Evolutionary conservation across 2,113 vertebrate species (phyloP), one percentile per base, ranked within the genome.

Genomic region (Trochalopteron elliotii): DNA sequence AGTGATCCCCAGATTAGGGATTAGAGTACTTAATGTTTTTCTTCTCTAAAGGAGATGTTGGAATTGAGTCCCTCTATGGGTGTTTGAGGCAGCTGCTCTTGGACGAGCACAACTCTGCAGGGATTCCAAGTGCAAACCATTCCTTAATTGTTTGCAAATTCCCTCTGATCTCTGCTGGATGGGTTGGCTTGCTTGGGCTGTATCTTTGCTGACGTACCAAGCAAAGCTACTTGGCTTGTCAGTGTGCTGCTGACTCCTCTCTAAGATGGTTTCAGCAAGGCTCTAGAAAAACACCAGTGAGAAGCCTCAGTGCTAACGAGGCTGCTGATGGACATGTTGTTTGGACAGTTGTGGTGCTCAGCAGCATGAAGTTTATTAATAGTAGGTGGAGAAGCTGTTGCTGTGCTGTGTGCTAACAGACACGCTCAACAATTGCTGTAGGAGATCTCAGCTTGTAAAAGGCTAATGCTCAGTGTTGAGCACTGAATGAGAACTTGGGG

Each of bases 101-200:
- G 90, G 78, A 67, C 0, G 0, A 75, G 33, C 3, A 0, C 63
- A 72, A 64, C 37, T 47, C 87, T 80, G 76, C 37, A 21, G 78
- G 74, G 81, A 45, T 74, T 96, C 65, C 17, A 82, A 94, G 88
- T 75, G 87, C 76, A 90, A 92, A 93, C 72, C 94, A 45, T 74
- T 92, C 95, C 89, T 78, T 97, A 90, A 95, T 95, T 94, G 96
- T 94, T 90, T 92, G 93, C 90, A 93, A 90, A 89, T 94, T 92
- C 93, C 64, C 72, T 74, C 86, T 90, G 93, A 89, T 89, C 71
- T 90, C 14, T 49, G 4, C 79, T 80, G 47, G 79, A 57, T 88
- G 88, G n/a, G n/a, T 65, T 87, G 71, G 52, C 78, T 79, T 63
- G 78, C 64, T 78, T 24, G 52, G 81, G 90, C 21, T 21, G n/a